Conservation (phyloP, 2,888 invertebrate species). For the Acronicta alni region DNA sequence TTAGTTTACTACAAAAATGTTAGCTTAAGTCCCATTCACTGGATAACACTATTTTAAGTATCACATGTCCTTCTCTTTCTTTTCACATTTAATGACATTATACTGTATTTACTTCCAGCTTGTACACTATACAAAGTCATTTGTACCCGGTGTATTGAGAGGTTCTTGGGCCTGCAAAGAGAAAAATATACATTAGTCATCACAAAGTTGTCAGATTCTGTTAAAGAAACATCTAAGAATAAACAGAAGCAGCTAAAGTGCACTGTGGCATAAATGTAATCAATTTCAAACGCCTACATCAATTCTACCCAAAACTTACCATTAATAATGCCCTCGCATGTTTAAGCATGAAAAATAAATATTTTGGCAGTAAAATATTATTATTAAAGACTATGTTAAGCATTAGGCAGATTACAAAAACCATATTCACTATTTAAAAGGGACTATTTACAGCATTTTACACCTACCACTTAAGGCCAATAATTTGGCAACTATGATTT, state of each 20-base stretch:
- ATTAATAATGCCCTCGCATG: constrained; percentile 80
- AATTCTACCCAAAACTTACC: constrained; percentile 77
- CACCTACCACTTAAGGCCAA: constrained; percentile 80
- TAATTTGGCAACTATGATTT: constrained; percentile 85
- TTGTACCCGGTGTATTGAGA: constrained; percentile 93
- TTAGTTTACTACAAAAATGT: constrained; percentile 77
- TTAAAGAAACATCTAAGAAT: constrained; percentile 32
- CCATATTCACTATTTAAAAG: constrained; percentile 71
- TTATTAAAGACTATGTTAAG: constrained; percentile 66
- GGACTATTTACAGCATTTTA: constrained; percentile 85
- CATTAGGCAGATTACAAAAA: constrained; percentile 74
- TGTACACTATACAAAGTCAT: constrained; percentile 92
- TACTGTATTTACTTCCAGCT: constrained; percentile 85
- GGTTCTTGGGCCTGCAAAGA: constrained; percentile 94
- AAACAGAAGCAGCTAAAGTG: constrained; percentile 43
- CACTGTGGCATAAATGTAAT: constrained; percentile 37
- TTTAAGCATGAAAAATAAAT: constrained; percentile 86
- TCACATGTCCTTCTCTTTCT: constrained; percentile 87
- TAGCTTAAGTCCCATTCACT: constrained; percentile 81
- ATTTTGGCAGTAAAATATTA: constrained; percentile 75
- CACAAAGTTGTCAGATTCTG: constrained; percentile 7
- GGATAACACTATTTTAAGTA: constrained; percentile 83
- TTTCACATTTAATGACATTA: constrained; percentile 86
- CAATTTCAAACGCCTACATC: constrained; percentile 41
- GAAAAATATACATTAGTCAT: constrained; percentile 61